These are phyloP conservation scores for Epizoanthus illoricatus DNA, from an alignment of 92 coral and sea anemone genomes.

Conservation along the genomic window DNA sequence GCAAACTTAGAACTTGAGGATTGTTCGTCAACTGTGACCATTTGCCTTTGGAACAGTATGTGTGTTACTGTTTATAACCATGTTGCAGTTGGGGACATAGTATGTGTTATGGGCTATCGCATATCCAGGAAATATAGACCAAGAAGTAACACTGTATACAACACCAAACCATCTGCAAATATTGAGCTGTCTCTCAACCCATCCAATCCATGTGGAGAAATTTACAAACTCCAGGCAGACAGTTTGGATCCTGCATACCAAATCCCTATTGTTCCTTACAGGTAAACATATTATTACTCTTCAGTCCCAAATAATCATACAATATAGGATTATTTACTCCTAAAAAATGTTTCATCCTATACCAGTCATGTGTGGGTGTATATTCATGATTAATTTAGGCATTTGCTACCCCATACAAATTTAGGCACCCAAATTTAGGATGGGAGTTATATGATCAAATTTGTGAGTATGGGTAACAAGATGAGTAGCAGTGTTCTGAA, in stretches of 20 bases:
- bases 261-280: conserved; percentile 61
- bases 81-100: conserved; percentile 57
- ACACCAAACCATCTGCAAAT: conserved; percentile 36
- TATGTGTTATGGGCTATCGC: conserved; percentile 50
- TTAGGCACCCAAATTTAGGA: background rate
- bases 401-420: no score
- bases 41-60: conserved; percentile 55
- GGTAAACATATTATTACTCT: conserved; percentile 22
- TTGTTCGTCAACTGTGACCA: conserved; percentile 42
- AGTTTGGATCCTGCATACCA: conserved; percentile 42
- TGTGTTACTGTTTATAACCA: conserved; percentile 52
- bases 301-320: background rate
- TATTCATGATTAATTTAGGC: no score
- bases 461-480: no score
- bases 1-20: conserved; percentile 55
- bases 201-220: conserved; percentile 42
- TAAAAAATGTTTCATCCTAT: background rate
- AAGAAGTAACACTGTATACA: conserved; percentile 56
- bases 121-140: conserved; percentile 44
- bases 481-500: no score
- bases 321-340: no score
- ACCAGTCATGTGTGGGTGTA: background rate
- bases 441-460: no score
- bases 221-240: conserved; percentile 43
- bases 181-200: conserved; percentile 65